These are phyloP conservation scores for Poecile atricapillus DNA, from an alignment of 2,113 vertebrate genomes.

Conservation along the genomic window DNA sequence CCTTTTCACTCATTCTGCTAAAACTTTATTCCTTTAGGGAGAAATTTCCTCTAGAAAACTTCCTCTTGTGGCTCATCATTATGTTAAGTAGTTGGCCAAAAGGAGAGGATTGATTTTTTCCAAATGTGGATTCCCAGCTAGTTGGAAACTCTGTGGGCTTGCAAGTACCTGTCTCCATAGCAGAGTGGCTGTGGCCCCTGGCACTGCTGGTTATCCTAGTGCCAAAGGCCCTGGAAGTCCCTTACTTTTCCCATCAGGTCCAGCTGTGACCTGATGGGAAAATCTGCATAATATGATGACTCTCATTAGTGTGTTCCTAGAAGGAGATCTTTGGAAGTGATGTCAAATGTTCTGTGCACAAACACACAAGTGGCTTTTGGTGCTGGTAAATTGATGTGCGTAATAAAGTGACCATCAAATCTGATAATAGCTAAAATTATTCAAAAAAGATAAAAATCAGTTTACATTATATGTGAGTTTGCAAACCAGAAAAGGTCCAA, in stretches of 20 bases:
- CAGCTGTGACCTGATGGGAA: background rate
- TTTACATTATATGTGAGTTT: background rate
- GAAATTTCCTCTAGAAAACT: background rate
- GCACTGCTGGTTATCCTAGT: background rate
- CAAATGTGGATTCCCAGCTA: background rate
- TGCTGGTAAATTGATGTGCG: background rate
- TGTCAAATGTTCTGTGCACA: background rate
- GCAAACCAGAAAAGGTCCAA: background rate
- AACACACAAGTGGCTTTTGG: background rate
- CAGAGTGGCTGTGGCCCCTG: background rate
- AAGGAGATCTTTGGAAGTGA: background rate
- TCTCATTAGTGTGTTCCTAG: background rate
- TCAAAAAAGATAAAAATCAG: slow-evolving; percentile 1
- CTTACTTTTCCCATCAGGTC: background rate
- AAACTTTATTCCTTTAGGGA: background rate
- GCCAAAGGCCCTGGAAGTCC: background rate
- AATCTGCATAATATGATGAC: background rate
- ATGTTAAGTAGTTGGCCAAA: background rate
- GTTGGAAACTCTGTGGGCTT: background rate
- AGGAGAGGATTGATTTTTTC: background rate
- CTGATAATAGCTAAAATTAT: background rate
- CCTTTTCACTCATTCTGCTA: background rate
- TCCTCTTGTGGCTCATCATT: background rate
- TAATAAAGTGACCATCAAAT: background rate
- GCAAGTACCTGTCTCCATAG: background rate